phyloP scores from a whole-genome alignment of 2,113 vertebrate species.

The Oceanodroma tethys region DNA sequence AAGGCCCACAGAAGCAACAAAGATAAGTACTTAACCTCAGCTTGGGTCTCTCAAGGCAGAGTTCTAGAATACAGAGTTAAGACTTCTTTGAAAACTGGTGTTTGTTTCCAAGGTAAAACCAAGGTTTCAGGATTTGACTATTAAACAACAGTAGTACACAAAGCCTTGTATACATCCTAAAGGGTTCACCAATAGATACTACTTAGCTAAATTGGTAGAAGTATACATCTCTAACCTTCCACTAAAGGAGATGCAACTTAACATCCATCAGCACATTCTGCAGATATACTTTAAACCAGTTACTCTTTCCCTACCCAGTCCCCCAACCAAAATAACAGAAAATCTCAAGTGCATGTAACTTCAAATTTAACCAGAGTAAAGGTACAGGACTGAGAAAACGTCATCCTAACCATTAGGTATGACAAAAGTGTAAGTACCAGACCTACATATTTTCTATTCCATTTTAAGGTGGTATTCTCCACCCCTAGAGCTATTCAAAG shows the following conservation, averaged over 20 bases:
- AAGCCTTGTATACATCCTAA: background rate
- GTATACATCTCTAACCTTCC: background rate
- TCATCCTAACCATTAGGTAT: background rate
- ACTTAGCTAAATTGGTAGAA: background rate
- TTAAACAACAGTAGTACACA: background rate
- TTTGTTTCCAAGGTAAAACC: background rate
- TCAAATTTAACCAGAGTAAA: background rate
- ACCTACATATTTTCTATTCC: background rate
- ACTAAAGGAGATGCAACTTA: background rate
- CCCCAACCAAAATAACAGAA: background rate
- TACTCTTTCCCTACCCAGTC: background rate
- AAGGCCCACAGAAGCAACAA: background rate
- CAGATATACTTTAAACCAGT: background rate
- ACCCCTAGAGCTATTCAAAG: background rate
- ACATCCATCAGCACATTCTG: background rate
- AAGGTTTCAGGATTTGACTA: background rate
- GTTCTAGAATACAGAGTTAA: background rate
- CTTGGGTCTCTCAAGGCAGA: background rate
- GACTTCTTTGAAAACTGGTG: background rate
- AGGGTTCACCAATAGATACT: background rate
- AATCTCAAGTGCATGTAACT: fast-evolving
- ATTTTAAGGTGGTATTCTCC: background rate
- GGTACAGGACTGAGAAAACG: background rate
- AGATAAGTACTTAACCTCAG: background rate
- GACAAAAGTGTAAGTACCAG: background rate